phyloP scores from a whole-genome alignment of 2,797 vertebrate species.

The Gobio occitaniae region DNA sequence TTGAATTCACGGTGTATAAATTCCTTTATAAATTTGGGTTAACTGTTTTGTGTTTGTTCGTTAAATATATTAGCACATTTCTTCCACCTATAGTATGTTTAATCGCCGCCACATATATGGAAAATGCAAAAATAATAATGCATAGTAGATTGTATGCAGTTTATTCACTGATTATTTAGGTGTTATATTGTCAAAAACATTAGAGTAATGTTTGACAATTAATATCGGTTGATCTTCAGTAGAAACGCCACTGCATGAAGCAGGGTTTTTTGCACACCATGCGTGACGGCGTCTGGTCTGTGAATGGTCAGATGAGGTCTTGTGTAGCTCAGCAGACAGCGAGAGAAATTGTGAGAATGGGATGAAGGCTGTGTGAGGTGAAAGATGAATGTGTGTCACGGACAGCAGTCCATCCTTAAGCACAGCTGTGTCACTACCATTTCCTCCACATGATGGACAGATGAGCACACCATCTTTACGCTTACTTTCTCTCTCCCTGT shows the following conservation, averaged over 20 bases:
- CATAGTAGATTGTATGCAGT: neutral
- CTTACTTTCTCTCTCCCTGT: slow-evolving; percentile 35
- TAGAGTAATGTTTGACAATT: neutral
- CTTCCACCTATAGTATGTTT: neutral
- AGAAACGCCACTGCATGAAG: neutral
- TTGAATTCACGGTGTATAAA: neutral
- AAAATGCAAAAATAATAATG: neutral
- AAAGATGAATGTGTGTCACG: slow-evolving; percentile 59
- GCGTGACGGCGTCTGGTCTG: neutral
- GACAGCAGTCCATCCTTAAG: slow-evolving; percentile 58
- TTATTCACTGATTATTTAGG: neutral
- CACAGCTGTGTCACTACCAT: slow-evolving; percentile 57
- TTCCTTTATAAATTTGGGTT: neutral
- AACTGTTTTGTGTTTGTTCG: neutral
- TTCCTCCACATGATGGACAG: slow-evolving; percentile 65
- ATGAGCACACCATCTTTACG: slow-evolving; percentile 60
- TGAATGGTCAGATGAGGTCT: slow-evolving; percentile 3
- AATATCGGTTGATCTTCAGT: neutral
- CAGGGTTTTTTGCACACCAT: neutral
- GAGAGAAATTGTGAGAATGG: slow-evolving; percentile 39
- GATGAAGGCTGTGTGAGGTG: slow-evolving; percentile 59
- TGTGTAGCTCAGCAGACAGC: neutral
- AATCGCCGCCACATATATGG: neutral
- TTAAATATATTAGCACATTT: neutral
- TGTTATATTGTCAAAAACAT: neutral